Percentiles rank a stretch among this genome's conserved stretches.
These are phyloP conservation scores for Acrobasis suavella DNA, from an alignment of 2,888 invertebrate genomes.

Conservation along the genomic window DNA sequence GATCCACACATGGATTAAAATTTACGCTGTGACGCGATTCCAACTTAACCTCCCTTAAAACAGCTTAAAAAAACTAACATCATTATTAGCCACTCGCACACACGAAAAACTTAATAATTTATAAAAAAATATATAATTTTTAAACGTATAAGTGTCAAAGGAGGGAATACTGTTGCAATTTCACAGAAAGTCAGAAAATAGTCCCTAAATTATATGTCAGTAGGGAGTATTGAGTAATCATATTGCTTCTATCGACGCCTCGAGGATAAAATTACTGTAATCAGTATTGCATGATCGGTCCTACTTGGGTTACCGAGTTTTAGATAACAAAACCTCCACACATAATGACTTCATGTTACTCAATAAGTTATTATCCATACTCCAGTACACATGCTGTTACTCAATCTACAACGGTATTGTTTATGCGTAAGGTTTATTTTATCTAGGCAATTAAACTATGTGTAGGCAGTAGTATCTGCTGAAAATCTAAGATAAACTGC, in stretches of 20 bases:
- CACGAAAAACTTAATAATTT: too few relatives aligned
- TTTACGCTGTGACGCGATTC: too few relatives aligned
- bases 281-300: slow-evolving; percentile 28
- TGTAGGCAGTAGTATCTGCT: background rate
- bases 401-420: slow-evolving; percentile 22
- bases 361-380: slow-evolving; percentile 24
- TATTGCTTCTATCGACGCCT: slow-evolving; percentile 20
- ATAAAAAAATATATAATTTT: too few relatives aligned
- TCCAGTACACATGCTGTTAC: slow-evolving; percentile 17
- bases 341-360: slow-evolving; percentile 30
- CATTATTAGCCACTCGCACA: too few relatives aligned
- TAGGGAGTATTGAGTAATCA: slow-evolving; percentile 10
- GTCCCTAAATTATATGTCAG: background rate
- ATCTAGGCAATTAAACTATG: background rate
- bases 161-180: too few relatives aligned
- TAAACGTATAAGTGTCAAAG: too few relatives aligned
- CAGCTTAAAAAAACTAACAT: too few relatives aligned
- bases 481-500: background rate
- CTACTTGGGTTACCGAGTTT: slow-evolving; percentile 22
- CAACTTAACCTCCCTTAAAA: too few relatives aligned
- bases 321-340: slow-evolving; percentile 31
- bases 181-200: slow-evolving; percentile 16
- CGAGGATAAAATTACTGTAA: slow-evolving; percentile 28
- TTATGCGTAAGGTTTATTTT: slow-evolving; percentile 12
- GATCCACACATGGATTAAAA: too few relatives aligned